Conservation (phyloP, 2,888 invertebrate genomes). For the Ophioninae sp. region DNA sequence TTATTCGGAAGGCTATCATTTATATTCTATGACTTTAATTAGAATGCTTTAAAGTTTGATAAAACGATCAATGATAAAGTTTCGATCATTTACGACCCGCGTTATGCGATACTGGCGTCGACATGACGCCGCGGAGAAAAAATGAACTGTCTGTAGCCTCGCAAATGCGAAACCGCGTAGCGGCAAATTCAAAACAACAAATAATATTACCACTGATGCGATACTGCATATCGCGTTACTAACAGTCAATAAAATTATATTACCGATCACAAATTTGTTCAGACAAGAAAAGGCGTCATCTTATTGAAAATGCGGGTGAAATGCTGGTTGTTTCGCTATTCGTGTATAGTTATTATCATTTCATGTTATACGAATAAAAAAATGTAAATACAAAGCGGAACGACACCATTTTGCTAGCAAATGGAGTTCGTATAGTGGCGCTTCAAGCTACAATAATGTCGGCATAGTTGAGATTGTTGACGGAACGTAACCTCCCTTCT, state of each 20-base stretch:
- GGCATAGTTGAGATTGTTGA: constrained; percentile 4
- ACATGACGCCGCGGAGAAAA: background rate
- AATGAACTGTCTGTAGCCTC: background rate
- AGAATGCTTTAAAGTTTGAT: background rate
- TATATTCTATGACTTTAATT: background rate
- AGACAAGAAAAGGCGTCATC: background rate
- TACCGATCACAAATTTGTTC: background rate
- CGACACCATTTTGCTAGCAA: constrained; percentile 10
- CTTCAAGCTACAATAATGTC: constrained; percentile 6
- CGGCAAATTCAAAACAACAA: constrained; percentile 9
- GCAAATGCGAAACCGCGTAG: background rate
- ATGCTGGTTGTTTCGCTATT: background rate
- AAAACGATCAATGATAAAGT: background rate
- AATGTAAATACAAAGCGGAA: background rate
- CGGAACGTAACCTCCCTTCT: constrained; percentile 14
- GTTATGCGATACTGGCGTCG: constrained; percentile 1
- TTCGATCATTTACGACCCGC: background rate
- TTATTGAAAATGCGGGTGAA: background rate
- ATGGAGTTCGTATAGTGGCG: background rate
- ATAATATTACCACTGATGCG: background rate
- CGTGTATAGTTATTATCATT: background rate
- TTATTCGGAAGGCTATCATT: background rate
- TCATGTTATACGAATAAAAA: background rate
- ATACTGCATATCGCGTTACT: background rate
- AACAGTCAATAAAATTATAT: background rate